Evolutionary conservation across 2,888 invertebrate species (phyloP).

Genomic region (Norana najaformis): DNA sequence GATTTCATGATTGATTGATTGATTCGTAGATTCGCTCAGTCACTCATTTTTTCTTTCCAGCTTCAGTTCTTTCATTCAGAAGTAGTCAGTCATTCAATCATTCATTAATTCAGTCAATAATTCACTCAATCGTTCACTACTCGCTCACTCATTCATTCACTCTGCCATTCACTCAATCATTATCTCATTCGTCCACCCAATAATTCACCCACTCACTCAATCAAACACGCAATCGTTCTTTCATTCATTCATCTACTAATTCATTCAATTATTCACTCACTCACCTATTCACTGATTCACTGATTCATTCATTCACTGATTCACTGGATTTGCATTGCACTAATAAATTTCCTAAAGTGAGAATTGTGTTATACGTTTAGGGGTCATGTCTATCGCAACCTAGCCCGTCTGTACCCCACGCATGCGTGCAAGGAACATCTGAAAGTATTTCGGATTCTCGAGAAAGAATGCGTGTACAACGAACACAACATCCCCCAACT

Average conservation of each 20-base stretch:
- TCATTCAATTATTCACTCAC: background rate
- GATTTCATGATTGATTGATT: no score
- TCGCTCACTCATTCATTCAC: no score
- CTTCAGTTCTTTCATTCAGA: no score
- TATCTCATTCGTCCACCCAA: background rate
- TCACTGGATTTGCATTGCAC: background rate
- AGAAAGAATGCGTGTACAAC: constrained; percentile 71
- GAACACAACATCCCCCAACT: constrained; percentile 90
- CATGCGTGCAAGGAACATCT: constrained; percentile 97
- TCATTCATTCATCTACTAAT: background rate
- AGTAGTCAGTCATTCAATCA: no score
- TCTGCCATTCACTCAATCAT: background rate
- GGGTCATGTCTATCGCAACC: constrained; percentile 83
- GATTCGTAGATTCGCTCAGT: no score
- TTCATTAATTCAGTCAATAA: no score
- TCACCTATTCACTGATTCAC: background rate
- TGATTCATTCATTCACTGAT: background rate
- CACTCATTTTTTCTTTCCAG: no score
- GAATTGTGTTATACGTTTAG: constrained; percentile 46
- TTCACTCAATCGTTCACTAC: no score
- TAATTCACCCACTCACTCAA: background rate
- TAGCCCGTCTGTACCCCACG: constrained; percentile 85
- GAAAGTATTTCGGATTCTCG: constrained; percentile 90
- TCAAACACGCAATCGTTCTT: background rate
- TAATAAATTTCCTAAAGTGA: no score